Evolutionary conservation across 2,888 invertebrate genomes (phyloP).

Genomic region (Prosapia bicincta): DNA sequence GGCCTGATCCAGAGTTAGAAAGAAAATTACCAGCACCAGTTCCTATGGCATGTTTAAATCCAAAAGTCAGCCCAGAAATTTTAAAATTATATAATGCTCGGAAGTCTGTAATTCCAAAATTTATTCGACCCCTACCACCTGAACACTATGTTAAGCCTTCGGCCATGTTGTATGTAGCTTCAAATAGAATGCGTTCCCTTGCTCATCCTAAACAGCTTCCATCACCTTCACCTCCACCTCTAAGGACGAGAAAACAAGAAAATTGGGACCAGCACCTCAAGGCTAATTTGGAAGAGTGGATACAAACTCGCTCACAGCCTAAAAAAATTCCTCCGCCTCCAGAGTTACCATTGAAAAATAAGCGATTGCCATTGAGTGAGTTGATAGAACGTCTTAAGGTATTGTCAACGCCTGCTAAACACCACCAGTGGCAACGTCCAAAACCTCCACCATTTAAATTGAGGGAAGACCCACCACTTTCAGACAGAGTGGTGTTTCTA

Average conservation of each 20-base stretch:
- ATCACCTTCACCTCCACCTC: neutral
- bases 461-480: neutral
- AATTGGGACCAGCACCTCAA: neutral
- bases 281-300: neutral
- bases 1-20: conserved; percentile 8
- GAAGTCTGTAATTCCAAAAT: neutral
- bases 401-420: neutral
- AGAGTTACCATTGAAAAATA: neutral
- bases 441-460: neutral
- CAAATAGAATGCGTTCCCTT: neutral
- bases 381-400: neutral
- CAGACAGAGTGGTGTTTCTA: neutral
- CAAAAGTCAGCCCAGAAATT: neutral
- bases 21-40: neutral
- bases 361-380: neutral
- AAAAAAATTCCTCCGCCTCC: neutral
- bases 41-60: neutral
- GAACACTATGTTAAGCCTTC: neutral
- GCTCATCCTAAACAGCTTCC: neutral
- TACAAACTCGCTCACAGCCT: neutral
- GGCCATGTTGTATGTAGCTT: neutral
- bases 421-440: neutral
- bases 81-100: neutral
- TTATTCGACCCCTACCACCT: neutral
- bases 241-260: neutral